Evolutionary conservation across 2,113 vertebrate species (phyloP), one percentile per base, ranked within the genome.

Genomic region (Amblyopsis rosae): DNA sequence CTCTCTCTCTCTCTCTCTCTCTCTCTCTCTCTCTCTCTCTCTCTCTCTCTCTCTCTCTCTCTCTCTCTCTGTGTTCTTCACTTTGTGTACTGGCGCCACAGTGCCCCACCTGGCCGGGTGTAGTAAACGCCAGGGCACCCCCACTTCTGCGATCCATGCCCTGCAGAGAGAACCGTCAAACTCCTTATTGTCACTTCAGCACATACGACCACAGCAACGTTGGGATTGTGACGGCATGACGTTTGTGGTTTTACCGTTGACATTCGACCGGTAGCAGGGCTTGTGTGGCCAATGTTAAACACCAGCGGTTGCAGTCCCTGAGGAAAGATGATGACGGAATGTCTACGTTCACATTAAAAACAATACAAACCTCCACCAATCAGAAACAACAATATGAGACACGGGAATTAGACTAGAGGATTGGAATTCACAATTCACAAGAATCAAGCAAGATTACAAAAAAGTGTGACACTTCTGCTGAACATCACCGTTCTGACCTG

Each of bases 281-380:
- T 51, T 73, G 73, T 49, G 15, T 73, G 73, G 59, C 81, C 74
- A 69, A 66, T 82, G 59, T 81, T 72, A 70, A 56, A 59, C 15
- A 77, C 58, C 69, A 82, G 47, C 60, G 80, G 84, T 79, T 88
- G 75, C 67, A 84, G 73, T 75, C 60, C 72, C 87, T 88, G 83
- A 77, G 75, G 75, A 82, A 47, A 85, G 50, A 87, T 59, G 62
- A 68, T 72, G 80, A 80, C 69, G 70, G 66, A 16, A 69, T 59
- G 67, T 69, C 67, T 78, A 72, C 65, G 46, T 71, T 15, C 6
- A 12, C 12, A 35, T 16, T 8, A 59, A 59, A 17, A 59, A 35
- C 57, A 26, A 35, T 32, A 59, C 65, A 69, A 74, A 65, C 66
- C 61, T 65, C 56, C 62, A 64, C 45, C 55, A 69, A 62, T 75